Percentiles rank a stretch among this genome's conserved stretches.
Conservation (phyloP, 2,888 invertebrate species). For the Siphlonurus alternatus region DNA sequence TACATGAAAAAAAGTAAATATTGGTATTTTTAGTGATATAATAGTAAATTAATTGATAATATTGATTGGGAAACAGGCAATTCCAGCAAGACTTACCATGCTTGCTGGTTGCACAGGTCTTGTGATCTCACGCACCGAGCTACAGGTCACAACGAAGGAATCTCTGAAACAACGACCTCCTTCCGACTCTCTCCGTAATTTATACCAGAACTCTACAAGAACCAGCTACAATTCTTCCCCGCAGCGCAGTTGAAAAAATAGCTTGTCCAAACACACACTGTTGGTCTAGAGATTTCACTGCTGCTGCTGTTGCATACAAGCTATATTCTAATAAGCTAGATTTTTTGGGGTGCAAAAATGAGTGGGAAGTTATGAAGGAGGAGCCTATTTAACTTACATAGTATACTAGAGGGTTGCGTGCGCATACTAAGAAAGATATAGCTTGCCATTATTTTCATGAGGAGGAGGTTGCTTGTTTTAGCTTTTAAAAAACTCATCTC, state of each 20-base stretch:
- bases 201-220: not conserved
- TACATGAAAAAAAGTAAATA: no score
- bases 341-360: not conserved
- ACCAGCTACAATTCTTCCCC: not conserved
- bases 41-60: no score
- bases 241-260: not conserved
- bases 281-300: no score
- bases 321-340: not conserved
- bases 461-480: not conserved
- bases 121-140: not conserved
- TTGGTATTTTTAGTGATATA: no score
- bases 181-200: not conserved
- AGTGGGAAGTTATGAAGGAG: not conserved
- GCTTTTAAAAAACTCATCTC: not conserved
- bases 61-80: no score
- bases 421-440: not conserved
- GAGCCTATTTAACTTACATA: not conserved
- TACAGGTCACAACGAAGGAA: not conserved
- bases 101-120: no score
- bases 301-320: no score
- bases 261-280: not conserved
- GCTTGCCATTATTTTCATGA: no score
- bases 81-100: no score
- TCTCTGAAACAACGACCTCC: not conserved
- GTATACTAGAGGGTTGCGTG: not conserved